Conservation (phyloP, 2,113 vertebrate genomes). For the Strix aluco region DNA sequence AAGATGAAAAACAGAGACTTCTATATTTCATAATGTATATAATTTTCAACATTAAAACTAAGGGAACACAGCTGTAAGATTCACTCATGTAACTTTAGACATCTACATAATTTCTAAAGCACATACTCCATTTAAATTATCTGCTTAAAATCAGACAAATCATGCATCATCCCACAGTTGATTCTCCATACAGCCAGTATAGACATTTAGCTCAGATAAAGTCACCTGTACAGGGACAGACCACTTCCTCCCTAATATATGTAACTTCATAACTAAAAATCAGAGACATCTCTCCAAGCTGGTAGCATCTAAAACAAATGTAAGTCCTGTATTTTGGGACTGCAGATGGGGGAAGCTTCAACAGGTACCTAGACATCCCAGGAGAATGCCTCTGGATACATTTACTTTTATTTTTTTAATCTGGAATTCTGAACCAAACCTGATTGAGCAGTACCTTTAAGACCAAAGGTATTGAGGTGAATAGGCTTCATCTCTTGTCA, state of each 20-base stretch:
- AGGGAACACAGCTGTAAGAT: not conserved
- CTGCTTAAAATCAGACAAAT: not conserved
- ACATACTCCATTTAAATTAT: not conserved
- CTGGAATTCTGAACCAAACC: not conserved
- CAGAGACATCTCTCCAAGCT: not conserved
- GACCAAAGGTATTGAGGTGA: not conserved
- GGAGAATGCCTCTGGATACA: not conserved
- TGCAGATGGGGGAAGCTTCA: not conserved
- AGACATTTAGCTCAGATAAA: not conserved
- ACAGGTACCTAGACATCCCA: not conserved
- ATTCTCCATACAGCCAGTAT: not conserved
- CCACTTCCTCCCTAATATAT: not conserved
- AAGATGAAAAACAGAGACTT: not conserved
- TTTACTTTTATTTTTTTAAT: not conserved
- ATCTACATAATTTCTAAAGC: not conserved
- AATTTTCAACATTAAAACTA: not conserved
- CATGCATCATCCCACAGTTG: not conserved
- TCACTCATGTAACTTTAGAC: not conserved
- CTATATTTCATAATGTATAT: not conserved
- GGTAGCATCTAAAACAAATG: not conserved
- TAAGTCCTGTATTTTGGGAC: not conserved
- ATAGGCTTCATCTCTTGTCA: not conserved
- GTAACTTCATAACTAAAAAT: not conserved
- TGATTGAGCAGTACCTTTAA: not conserved
- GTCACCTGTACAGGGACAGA: not conserved